A percentile compares a stretch with the other conserved stretches of the same genome.
phyloP scores from a whole-genome alignment of 1,140 invertebrate genomes.

The Phthorimaea operculella region DNA sequence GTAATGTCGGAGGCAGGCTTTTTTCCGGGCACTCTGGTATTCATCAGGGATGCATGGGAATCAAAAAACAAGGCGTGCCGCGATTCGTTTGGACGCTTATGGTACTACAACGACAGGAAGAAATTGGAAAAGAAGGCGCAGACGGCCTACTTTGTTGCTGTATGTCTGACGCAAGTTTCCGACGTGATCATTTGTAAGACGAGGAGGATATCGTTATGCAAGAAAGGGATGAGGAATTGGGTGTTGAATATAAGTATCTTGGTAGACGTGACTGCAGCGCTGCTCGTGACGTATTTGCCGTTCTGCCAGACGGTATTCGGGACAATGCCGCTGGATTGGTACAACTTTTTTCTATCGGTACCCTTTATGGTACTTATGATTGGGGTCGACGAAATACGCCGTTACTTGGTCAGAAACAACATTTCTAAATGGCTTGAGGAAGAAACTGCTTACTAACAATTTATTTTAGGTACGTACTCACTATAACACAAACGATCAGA shows the following conservation, averaged over 20 bases:
- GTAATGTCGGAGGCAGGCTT: slow-evolving; percentile 91
- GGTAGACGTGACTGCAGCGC: slow-evolving; percentile 74
- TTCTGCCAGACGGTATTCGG: slow-evolving; percentile 73
- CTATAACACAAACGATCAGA: slow-evolving; percentile 22
- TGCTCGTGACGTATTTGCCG: slow-evolving; percentile 76
- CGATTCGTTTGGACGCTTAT: slow-evolving; percentile 86
- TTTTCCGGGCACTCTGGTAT: slow-evolving; percentile 73
- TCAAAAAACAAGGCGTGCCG: slow-evolving; percentile 73
- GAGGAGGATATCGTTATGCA: slow-evolving; percentile 77
- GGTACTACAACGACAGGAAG: slow-evolving; percentile 75
- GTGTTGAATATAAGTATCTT: slow-evolving; percentile 77
- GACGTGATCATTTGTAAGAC: slow-evolving; percentile 88
- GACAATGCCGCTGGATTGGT: slow-evolving; percentile 66
- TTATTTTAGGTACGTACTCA: slow-evolving; percentile 11
- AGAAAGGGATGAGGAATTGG: slow-evolving; percentile 83
- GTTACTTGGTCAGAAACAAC: slow-evolving; percentile 77
- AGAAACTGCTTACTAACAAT: slow-evolving; percentile 87
- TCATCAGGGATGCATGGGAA: slow-evolving; percentile 79
- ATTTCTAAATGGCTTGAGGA: slow-evolving; percentile 81
- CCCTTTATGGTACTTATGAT: slow-evolving; percentile 83
- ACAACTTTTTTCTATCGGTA: slow-evolving; percentile 80
- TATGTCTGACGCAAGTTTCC: slow-evolving; percentile 84
- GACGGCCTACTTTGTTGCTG: slow-evolving; percentile 83
- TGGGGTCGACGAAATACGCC: slow-evolving; percentile 79
- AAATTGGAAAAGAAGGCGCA: slow-evolving; percentile 80